These are phyloP conservation scores for Orientallactaga sibirica DNA, from an alignment of 2,797 vertebrate genomes.

Conservation along the genomic window DNA sequence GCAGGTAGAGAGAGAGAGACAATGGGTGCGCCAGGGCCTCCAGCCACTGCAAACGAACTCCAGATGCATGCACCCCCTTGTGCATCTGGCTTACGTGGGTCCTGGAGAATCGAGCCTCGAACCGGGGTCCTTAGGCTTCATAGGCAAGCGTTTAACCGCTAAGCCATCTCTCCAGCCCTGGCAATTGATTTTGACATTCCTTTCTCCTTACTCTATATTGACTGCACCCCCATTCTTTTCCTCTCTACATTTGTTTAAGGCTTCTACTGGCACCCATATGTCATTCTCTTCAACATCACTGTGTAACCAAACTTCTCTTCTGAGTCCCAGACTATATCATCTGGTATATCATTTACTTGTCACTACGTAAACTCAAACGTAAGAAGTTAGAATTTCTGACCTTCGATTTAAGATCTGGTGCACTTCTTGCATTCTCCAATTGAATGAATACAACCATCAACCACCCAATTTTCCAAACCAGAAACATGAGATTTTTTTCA, in stretches of 20 bases:
- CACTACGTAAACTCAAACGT: background rate
- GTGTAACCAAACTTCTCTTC: background rate
- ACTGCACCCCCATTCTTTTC: background rate
- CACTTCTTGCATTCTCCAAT: background rate
- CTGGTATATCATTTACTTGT: background rate
- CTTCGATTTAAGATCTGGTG: background rate
- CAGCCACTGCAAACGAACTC: no score
- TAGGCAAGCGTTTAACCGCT: no score
- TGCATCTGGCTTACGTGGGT: no score
- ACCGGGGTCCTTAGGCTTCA: no score
- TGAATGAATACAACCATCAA: background rate
- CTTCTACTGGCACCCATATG: background rate
- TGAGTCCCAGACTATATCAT: background rate
- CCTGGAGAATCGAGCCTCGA: no score
- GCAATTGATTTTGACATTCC: background rate
- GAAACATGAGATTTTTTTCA: background rate
- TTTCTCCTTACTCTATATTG: background rate
- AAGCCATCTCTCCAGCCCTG: no score
- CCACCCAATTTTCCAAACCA: background rate
- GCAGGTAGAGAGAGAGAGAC: no score
- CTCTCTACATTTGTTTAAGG: background rate
- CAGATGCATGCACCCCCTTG: no score
- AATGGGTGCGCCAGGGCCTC: no score
- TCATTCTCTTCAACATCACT: background rate
- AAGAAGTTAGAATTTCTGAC: conserved; percentile 8